phyloP scores from a whole-genome alignment of 2,888 invertebrate genomes.

The Zaprionus lineosus region DNA sequence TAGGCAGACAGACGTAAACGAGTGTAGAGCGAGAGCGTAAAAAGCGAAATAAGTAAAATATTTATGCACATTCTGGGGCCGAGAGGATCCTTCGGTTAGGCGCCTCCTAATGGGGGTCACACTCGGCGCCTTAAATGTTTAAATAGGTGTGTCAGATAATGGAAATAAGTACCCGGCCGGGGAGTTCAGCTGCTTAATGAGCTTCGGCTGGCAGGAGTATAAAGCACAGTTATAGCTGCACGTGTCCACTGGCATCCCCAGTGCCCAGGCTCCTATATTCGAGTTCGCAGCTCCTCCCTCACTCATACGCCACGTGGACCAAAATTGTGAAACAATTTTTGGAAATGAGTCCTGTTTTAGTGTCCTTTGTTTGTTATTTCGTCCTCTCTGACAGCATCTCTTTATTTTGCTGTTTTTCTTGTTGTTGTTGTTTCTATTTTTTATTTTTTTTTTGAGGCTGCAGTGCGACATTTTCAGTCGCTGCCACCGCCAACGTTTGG shows the following conservation, averaged over 20 bases:
- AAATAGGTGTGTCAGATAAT: conserved; percentile 79
- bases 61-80: conserved; percentile 64
- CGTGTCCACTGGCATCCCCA: conserved; percentile 26
- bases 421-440: conserved; percentile 8
- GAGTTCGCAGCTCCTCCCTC: background rate
- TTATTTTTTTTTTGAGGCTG: conserved; percentile 33
- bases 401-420: conserved; percentile 7
- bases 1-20: background rate
- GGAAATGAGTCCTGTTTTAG: conserved; percentile 39
- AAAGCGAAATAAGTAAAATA: conserved; percentile 72
- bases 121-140: conserved; percentile 78
- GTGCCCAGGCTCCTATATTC: background rate
- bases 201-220: conserved; percentile 22
- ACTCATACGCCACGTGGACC: background rate
- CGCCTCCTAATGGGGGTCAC: conserved; percentile 79
- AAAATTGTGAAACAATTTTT: conserved; percentile 47
- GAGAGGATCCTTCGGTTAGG: conserved; percentile 49
- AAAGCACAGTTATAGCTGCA: conserved; percentile 27
- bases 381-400: too few relatives aligned
- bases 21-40: conserved; percentile 28
- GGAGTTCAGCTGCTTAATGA: conserved; percentile 49
- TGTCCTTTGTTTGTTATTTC: conserved; percentile 20
- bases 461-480: conserved; percentile 55
- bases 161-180: conserved; percentile 74
- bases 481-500: conserved; percentile 51